These are phyloP conservation scores for Paraplagusia blochii DNA, from an alignment of 2,113 vertebrate genomes.

Conservation along the genomic window DNA sequence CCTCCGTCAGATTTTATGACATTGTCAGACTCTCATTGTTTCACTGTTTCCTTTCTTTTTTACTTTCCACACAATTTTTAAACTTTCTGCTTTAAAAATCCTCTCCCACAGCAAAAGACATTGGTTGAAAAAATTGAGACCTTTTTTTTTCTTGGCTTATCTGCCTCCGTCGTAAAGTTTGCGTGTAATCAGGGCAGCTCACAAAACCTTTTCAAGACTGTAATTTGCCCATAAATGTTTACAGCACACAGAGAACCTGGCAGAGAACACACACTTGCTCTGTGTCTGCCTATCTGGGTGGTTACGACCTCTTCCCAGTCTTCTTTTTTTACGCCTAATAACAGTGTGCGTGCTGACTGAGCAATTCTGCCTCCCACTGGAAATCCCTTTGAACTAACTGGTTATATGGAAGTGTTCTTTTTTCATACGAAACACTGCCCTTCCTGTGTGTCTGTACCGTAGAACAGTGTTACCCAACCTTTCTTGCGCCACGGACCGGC, in stretches of 20 bases:
- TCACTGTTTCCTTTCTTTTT: conserved; percentile 43
- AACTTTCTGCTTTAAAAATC: conserved; percentile 14
- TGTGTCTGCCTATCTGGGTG: not conserved
- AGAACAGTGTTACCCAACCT: too few relatives aligned
- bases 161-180: conserved; percentile 13
- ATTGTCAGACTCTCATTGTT: conserved; percentile 19
- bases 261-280: not conserved
- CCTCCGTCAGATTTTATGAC: conserved; percentile 13
- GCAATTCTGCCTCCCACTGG: not conserved
- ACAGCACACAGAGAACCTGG: not conserved
- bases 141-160: conserved; percentile 18
- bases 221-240: conserved; percentile 14
- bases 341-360: conserved; percentile 14
- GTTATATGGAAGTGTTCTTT: conserved; percentile 8
- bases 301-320: not conserved
- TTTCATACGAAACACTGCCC: not conserved
- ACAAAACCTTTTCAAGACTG: conserved; percentile 29
- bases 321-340: not conserved
- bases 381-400: conserved; percentile 22
- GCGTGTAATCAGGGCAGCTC: conserved; percentile 24
- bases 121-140: not conserved
- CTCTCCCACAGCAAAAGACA: conserved; percentile 37
- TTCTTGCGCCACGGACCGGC: too few relatives aligned
- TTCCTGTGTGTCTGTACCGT: too few relatives aligned
- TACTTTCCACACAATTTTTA: conserved; percentile 18